These are phyloP conservation scores for Xanthostigma xanthostigma DNA, from an alignment of 2,888 invertebrate species.

Conservation along the genomic window DNA sequence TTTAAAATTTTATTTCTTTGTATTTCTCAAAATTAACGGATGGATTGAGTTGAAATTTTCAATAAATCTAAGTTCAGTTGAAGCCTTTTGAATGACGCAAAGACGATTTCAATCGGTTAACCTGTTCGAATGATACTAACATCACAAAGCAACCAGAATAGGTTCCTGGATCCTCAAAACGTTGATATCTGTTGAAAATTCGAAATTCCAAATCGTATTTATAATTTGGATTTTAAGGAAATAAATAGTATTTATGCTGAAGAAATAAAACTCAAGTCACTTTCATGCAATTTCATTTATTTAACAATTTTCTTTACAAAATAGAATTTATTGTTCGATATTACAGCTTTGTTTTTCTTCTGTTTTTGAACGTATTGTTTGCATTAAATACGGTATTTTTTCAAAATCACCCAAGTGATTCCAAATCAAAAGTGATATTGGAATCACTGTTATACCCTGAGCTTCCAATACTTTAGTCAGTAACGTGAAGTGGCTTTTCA, in stretches of 20 bases:
- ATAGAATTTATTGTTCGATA: conserved; percentile 3
- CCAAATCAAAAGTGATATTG: conserved; percentile 39
- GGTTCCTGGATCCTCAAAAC: no score
- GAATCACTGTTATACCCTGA: conserved; percentile 37
- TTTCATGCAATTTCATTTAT: background rate
- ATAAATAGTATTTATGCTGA: background rate
- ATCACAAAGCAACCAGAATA: no score
- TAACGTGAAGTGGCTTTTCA: conserved; percentile 36
- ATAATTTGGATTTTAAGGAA: background rate
- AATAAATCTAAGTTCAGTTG: no score
- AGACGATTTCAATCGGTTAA: no score
- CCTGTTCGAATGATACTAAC: no score
- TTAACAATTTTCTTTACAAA: background rate
- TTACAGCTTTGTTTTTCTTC: conserved; percentile 19
- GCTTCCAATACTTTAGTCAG: conserved; percentile 39
- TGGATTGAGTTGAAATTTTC: no score
- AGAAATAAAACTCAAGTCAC: background rate
- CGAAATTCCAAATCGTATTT: background rate
- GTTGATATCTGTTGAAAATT: no score
- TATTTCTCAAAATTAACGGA: no score
- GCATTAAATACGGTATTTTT: conserved; percentile 46
- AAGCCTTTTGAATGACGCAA: no score
- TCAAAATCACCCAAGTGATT: conserved; percentile 36
- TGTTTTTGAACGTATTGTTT: conserved; percentile 37
- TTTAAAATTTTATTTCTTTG: no score